Evolutionary conservation across 2,888 invertebrate species (phyloP), one percentile per base, ranked within the genome.

Genomic region (Coleophora flavipennella): DNA sequence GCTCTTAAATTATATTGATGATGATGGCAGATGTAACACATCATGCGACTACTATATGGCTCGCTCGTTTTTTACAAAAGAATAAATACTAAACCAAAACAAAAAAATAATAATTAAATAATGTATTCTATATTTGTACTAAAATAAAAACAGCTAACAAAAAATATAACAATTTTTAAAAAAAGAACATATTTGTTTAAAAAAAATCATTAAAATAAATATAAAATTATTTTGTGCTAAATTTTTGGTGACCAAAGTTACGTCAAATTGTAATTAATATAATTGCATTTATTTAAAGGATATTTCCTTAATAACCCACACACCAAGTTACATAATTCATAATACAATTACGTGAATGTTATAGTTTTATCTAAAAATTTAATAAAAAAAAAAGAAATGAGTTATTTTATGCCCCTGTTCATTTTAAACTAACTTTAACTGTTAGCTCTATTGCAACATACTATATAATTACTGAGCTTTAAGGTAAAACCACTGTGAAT

Each of bases 211-310:
- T 9, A 13, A 13, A 10, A 9, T 36, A 8, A 29, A 13, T 13
- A 28, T 13, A 36, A 35, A 35, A 35, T 35, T 36, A 33, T 25
- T 36, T 36, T 40, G 40, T 36, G 36, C 36, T 28, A 14, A 34
- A 25, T 31, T 14, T 11, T 38, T 33, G 33, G 38, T 33, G 38
- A 33, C 13, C 33, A 37, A 20, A 29, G 11, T 31, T 33, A 27
- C 13, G 11, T 36, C 27, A 37, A 25, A 3, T 37, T 13, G 31
- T 31, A 10, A 35, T 11, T 8, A 37, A 31, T 31, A 20, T n/a
- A n/a, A n/a, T n/a, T n/a, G n/a, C n/a, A n/a, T n/a, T n/a, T n/a
- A 37, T 37, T 29, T 29, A 20, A 31, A 31, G 36, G 28, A 35
- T 27, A 26, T 34, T 13, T 28, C n/a, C 25, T 14, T 13, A 31